A percentile compares a stretch with the other conserved stretches of the same genome.
phyloP scores from a whole-genome alignment of 2,888 invertebrate species.

The Ophonus ardosiacus region DNA sequence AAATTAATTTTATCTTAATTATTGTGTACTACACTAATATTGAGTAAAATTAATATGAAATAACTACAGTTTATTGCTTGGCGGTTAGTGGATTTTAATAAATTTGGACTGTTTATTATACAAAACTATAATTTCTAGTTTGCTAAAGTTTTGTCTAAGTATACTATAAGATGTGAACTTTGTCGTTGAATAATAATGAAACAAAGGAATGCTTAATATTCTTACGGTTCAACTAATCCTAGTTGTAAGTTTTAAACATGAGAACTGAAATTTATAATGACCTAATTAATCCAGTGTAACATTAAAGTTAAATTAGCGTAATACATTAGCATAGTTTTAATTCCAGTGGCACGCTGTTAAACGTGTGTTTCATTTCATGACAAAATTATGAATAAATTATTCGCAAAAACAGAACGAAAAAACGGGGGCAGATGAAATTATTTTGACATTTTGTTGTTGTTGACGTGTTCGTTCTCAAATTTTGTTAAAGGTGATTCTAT shows the following conservation, averaged over 20 bases:
- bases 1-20: no score
- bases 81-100: no score
- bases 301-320: neutral
- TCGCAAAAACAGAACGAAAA: neutral
- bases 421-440: neutral
- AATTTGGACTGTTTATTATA: no score
- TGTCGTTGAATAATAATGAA: neutral
- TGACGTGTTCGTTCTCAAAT: neutral
- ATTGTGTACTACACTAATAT: no score
- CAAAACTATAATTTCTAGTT: no score
- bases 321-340: neutral
- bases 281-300: neutral
- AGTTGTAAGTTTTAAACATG: neutral
- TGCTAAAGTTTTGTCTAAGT: no score
- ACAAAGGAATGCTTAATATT: neutral
- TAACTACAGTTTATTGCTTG: no score
- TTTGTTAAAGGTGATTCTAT: neutral
- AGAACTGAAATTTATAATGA: neutral
- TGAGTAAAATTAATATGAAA: no score
- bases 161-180: no score
- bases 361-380: neutral
- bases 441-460: neutral
- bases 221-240: neutral
- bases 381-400: slow-evolving; percentile 35
- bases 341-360: neutral